Conservation (phyloP, 2,113 vertebrate species). For the Bos javanicus region DNA sequence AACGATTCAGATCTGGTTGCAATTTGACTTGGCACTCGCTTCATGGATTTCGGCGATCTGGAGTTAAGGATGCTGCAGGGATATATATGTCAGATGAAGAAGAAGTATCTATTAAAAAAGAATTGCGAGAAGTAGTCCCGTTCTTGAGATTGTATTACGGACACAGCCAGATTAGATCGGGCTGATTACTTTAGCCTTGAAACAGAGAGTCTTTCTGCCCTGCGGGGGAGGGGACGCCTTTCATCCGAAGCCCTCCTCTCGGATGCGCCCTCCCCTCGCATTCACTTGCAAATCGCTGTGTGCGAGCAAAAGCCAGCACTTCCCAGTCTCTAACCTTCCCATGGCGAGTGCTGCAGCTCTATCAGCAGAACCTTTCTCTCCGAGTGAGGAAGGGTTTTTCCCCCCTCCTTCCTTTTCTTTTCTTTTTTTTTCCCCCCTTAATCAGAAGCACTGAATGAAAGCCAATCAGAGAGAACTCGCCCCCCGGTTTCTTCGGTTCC, state of each 20-base stretch:
- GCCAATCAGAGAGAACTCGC: conserved; percentile 79
- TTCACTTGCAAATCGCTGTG: conserved; percentile 86
- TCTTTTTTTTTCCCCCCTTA: not conserved
- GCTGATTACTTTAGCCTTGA: conserved; percentile 76
- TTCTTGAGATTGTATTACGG: not conserved
- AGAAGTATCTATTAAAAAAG: not conserved
- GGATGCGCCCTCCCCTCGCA: conserved; percentile 80
- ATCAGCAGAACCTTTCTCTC: conserved; percentile 68
- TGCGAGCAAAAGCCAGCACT: conserved; percentile 72
- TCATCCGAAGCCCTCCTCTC: conserved; percentile 61
- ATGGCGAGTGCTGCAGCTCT: conserved; percentile 77
- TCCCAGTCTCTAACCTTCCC: conserved; percentile 75
- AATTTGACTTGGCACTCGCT: conserved; percentile 16
- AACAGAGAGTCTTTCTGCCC: conserved; percentile 79
- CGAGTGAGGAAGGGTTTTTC: conserved; percentile 41
- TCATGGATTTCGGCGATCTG: not conserved
- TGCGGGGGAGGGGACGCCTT: conserved; percentile 75
- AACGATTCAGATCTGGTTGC: conserved; percentile 18
- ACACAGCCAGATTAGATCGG: conserved; percentile 59
- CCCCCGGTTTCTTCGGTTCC: conserved; percentile 73
- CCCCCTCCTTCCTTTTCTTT: not conserved
- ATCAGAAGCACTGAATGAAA: conserved; percentile 83
- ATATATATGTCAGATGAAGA: not conserved
- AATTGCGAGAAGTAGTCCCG: not conserved
- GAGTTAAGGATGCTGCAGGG: not conserved